Percentiles rank a stretch among this genome's conserved stretches.
These are phyloP conservation scores for Beris morrisii DNA, from an alignment of 2,888 invertebrate genomes.

Conservation along the genomic window DNA sequence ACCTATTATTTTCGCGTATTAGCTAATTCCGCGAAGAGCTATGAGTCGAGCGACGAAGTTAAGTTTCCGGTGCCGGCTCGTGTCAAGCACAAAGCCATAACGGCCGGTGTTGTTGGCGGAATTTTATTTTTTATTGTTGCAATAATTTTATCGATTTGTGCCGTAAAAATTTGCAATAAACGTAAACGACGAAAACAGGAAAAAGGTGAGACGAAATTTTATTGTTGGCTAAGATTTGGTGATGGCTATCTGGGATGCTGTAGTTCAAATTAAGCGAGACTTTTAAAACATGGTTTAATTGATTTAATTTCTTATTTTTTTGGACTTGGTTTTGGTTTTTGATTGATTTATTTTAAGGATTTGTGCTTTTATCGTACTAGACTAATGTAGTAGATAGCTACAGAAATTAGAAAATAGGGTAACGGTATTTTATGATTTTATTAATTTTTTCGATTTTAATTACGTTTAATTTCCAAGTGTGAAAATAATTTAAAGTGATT, in stretches of 20 bases:
- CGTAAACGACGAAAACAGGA: slow-evolving; percentile 95
- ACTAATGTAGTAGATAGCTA: too few relatives aligned
- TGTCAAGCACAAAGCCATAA: slow-evolving; percentile 93
- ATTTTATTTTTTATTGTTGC: slow-evolving; percentile 97
- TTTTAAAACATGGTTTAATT: too few relatives aligned
- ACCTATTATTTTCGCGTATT: slow-evolving; percentile 91
- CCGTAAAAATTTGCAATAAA: slow-evolving; percentile 97
- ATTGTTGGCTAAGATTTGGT: slow-evolving; percentile 28
- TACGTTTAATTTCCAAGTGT: too few relatives aligned
- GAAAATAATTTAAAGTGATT: too few relatives aligned
- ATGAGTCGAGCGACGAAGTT: slow-evolving; percentile 84
- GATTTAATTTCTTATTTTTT: background rate
- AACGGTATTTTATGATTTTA: too few relatives aligned
- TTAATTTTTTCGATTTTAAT: too few relatives aligned
- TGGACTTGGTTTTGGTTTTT: background rate
- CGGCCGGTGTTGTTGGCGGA: slow-evolving; percentile 95
- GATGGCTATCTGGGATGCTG: slow-evolving; percentile 43
- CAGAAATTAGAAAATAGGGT: too few relatives aligned
- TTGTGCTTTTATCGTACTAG: background rate
- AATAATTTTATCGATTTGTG: slow-evolving; percentile 94
- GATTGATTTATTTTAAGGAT: background rate
- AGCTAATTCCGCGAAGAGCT: slow-evolving; percentile 83
- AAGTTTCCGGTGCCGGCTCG: slow-evolving; percentile 87
- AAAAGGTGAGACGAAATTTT: slow-evolving; percentile 73
- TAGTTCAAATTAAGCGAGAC: too few relatives aligned